These are phyloP conservation scores for Perodicticus potto DNA, from an alignment of 2,797 vertebrate genomes.

Conservation along the genomic window DNA sequence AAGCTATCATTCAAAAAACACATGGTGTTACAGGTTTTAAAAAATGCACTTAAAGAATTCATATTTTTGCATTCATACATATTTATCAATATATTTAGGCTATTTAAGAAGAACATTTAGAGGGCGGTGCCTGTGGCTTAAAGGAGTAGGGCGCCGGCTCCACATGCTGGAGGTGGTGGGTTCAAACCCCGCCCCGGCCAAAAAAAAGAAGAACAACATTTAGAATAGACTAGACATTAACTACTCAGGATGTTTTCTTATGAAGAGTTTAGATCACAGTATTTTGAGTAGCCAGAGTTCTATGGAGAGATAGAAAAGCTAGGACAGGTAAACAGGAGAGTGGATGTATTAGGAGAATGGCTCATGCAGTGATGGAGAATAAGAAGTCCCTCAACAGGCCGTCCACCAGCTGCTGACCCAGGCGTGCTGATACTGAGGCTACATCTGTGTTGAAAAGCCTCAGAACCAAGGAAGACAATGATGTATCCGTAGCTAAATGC, in stretches of 20 bases:
- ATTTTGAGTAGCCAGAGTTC: neutral
- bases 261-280: neutral
- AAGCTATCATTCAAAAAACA: constrained; percentile 15
- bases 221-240: neutral
- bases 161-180: too few relatives aligned
- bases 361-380: neutral
- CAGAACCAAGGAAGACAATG: neutral
- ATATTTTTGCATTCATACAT: neutral
- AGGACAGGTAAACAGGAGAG: neutral
- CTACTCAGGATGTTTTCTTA: neutral
- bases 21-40: neutral
- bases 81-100: neutral
- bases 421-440: neutral
- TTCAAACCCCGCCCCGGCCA: too few relatives aligned
- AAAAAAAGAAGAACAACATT: neutral
- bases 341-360: neutral
- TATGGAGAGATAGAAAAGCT: neutral
- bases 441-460: neutral
- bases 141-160: too few relatives aligned
- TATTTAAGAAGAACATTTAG: neutral
- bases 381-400: neutral
- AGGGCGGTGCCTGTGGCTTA: too few relatives aligned
- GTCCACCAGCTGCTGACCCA: neutral
- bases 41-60: constrained; percentile 21
- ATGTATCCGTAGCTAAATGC: neutral